Evolutionary conservation across 2,113 vertebrate species (phyloP).

Genomic region (Leucosticte australis): DNA sequence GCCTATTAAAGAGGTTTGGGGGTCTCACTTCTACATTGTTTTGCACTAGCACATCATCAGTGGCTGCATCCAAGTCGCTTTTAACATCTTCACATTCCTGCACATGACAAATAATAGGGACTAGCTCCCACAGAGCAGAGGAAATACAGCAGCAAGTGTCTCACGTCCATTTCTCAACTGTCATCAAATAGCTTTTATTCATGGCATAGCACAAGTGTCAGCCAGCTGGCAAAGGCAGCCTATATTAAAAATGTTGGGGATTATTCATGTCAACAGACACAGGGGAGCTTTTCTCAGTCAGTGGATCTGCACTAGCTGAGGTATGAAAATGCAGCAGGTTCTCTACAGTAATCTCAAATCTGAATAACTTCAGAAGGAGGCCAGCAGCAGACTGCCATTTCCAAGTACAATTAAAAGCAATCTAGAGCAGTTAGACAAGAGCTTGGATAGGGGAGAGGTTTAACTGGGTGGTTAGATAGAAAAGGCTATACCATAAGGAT

Average conservation of each 20-base stretch:
- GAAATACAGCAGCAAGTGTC: conserved; percentile 28
- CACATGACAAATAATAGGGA: not conserved
- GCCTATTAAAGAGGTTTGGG: not conserved
- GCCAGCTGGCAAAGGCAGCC: conserved; percentile 58
- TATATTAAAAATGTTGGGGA: conserved; percentile 47
- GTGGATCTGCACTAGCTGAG: not conserved
- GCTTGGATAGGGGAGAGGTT: not conserved
- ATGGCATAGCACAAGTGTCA: conserved; percentile 60
- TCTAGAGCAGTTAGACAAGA: rapidly evolving
- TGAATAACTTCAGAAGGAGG: conserved; percentile 27
- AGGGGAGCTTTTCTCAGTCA: conserved; percentile 18
- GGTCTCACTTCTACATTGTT: not conserved
- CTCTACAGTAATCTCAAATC: not conserved
- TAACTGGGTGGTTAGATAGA: not conserved
- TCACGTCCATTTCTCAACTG: conserved; percentile 45
- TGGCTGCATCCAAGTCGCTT: not conserved
- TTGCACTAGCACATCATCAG: not conserved
- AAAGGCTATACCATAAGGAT: not conserved
- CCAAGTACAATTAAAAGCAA: not conserved
- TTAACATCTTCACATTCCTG: not conserved
- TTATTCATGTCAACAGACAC: conserved; percentile 66
- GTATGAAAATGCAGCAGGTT: conserved; percentile 25
- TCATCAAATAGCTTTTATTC: conserved; percentile 64
- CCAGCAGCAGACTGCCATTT: not conserved
- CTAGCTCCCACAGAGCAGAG: not conserved